phyloP scores from a whole-genome alignment of 2,888 invertebrate genomes.

The Heliconius charithonia region DNA sequence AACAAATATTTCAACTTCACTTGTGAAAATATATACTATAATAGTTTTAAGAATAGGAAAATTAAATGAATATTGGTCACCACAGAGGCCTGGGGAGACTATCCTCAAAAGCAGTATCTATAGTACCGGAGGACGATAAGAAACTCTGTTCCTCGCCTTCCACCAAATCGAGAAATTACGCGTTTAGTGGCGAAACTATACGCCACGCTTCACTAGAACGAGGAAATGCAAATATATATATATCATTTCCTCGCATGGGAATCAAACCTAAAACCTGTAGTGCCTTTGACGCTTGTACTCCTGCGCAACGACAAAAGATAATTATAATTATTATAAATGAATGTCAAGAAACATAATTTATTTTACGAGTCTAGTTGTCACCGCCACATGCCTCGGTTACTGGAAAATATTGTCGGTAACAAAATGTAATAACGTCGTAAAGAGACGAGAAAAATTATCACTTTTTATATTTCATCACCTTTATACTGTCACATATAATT shows the following conservation, averaged over 20 bases:
- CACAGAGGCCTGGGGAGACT: no score
- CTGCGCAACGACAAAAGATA: background rate
- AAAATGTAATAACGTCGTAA: background rate
- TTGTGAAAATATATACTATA: background rate
- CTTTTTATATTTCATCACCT: slow-evolving; percentile 1
- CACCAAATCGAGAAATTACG: background rate
- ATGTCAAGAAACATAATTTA: background rate
- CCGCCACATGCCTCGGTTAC: background rate
- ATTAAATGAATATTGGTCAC: no score
- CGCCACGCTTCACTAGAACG: no score
- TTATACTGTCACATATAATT: background rate
- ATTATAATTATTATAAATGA: background rate
- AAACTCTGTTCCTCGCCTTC: background rate
- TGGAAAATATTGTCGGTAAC: background rate
- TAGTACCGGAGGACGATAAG: background rate
- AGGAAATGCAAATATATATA: no score
- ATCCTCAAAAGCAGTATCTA: no score
- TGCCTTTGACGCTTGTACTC: background rate
- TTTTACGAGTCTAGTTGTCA: background rate
- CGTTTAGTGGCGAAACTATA: background rate
- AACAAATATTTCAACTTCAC: slow-evolving; percentile 1
- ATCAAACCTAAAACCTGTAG: background rate
- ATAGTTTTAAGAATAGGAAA: no score
- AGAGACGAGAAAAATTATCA: background rate
- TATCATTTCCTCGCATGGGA: background rate